Conservation (phyloP, 2,113 vertebrate species). For the Planiliza haematocheilus region DNA sequence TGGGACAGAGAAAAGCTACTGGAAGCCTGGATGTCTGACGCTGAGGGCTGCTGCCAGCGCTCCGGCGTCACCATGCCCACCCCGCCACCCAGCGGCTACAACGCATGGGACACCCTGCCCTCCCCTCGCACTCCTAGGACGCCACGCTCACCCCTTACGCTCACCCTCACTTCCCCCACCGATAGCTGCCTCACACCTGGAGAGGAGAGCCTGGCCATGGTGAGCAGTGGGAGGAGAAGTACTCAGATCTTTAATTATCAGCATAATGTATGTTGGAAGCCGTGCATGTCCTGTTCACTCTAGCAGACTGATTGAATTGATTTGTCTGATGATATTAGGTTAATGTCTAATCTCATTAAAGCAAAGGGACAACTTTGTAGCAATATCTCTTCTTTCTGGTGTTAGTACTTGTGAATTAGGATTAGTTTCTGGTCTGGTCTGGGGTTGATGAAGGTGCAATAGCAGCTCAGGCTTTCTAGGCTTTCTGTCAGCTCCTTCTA, state of each 20-base stretch:
- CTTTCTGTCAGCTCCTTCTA: background rate
- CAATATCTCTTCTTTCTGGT: background rate
- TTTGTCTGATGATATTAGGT: conserved; percentile 7
- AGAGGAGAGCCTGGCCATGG: conserved; percentile 74
- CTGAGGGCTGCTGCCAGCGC: conserved; percentile 79
- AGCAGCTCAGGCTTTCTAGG: background rate
- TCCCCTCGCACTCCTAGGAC: conserved; percentile 79
- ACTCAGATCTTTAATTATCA: background rate
- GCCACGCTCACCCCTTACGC: conserved; percentile 76
- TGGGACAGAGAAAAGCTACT: conserved; percentile 81
- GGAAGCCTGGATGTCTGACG: conserved; percentile 80
- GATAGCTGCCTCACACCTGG: conserved; percentile 80
- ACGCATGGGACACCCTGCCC: conserved; percentile 80
- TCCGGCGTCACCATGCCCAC: conserved; percentile 79
- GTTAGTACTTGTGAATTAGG: conserved; percentile 14
- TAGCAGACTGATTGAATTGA: background rate
- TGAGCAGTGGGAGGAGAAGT: conserved; percentile 35
- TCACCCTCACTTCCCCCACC: conserved; percentile 79
- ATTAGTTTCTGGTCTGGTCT: conserved; percentile 1
- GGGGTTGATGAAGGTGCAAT: background rate
- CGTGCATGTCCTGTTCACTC: background rate
- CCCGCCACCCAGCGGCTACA: conserved; percentile 78
- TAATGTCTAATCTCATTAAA: conserved; percentile 34
- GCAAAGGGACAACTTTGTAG: background rate
- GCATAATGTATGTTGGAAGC: background rate